phyloP scores from a whole-genome alignment of 2,113 vertebrate species.

The Antennarius striatus region DNA sequence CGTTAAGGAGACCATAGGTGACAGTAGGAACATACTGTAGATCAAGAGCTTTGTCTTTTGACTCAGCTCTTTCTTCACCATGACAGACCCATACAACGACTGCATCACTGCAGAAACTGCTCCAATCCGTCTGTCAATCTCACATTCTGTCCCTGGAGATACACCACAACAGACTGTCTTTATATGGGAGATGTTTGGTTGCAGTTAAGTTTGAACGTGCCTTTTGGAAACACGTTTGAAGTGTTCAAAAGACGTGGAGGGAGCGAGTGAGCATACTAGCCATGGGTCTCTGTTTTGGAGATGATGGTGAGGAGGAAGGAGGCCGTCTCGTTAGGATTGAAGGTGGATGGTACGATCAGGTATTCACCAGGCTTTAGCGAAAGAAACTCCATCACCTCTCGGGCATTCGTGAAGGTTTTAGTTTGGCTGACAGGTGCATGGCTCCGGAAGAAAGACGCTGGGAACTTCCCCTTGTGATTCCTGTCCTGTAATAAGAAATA shows the following conservation, averaged over 20 bases:
- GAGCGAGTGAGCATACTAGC: slow-evolving; percentile 48
- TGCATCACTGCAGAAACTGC: too few species aligned
- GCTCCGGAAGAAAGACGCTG: slow-evolving; percentile 63
- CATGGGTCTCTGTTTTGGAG: slow-evolving; percentile 53
- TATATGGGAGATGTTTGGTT: too few species aligned
- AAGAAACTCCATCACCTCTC: slow-evolving; percentile 66
- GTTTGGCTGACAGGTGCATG: slow-evolving; percentile 19
- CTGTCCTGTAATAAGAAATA: slow-evolving; percentile 37
- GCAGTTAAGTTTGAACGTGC: too few species aligned
- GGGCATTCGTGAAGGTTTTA: slow-evolving; percentile 43
- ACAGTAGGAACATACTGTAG: too few species aligned
- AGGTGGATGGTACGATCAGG: slow-evolving; percentile 73
- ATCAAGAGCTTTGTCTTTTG: too few species aligned
- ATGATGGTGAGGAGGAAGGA: slow-evolving; percentile 71
- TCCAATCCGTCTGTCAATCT: too few species aligned
- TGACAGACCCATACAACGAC: too few species aligned
- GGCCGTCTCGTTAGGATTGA: slow-evolving; percentile 44
- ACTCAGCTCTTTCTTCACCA: too few species aligned
- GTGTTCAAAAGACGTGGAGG: background rate
- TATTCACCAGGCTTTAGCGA: slow-evolving; percentile 66
- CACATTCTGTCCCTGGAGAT: too few species aligned
- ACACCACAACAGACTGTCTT: too few species aligned
- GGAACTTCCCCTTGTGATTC: slow-evolving; percentile 54
- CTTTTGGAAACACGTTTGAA: too few species aligned
- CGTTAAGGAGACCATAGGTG: too few species aligned